Evolutionary conservation across 1,140 invertebrate genomes (phyloP), one percentile per base, ranked within the genome.

Genomic region (Euura saliciscinereae): DNA sequence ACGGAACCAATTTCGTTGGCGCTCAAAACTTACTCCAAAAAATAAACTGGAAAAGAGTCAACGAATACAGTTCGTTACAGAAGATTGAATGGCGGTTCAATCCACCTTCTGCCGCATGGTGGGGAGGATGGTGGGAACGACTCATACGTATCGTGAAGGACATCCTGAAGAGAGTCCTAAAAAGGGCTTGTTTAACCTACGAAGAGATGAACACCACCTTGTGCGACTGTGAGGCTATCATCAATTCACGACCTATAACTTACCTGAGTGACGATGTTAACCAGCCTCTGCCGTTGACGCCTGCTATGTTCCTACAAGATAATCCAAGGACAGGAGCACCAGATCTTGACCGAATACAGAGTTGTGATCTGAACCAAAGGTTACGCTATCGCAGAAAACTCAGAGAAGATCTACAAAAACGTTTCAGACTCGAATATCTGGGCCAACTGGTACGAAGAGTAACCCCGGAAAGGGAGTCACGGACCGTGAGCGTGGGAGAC

Each of bases 51-150:
- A n/a, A 28, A 69, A 13, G 51, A 4, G 45, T 75, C 6, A 69
- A 45, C 0, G n/a, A 11, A 69, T 10, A 69, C 45, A n/a, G 42
- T 65, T 42, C 2, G 59, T 1, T 46, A 66, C n/a, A 2, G 10
- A 11, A 68, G 0, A 71, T 73, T 4, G 68, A 78, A 6, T 87
- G 83, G 82, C 70, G 78, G 2, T 87, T 83, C 71, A 86, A 82
- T 28, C 82, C 85, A 3, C 86, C 85, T 2, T 65, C 68, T n/a
- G 77, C 79, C 0, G 82, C 84, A 0, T 80, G 87, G 70, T 83
- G 85, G 77, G 84, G 84, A 4, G 85, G 85, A 2, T 77, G 78
- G 0, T 88, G 86, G 85, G 85, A 88, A 67, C 71, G 82, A 1
- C 67, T 83, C 4, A 80, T 88, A 2, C 74, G 82, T 2, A 76